Percentiles rank a stretch among this genome's conserved stretches.
These are phyloP conservation scores for Zaprionus camerounensis DNA, from an alignment of 1,140 invertebrate genomes.

Conservation along the genomic window DNA sequence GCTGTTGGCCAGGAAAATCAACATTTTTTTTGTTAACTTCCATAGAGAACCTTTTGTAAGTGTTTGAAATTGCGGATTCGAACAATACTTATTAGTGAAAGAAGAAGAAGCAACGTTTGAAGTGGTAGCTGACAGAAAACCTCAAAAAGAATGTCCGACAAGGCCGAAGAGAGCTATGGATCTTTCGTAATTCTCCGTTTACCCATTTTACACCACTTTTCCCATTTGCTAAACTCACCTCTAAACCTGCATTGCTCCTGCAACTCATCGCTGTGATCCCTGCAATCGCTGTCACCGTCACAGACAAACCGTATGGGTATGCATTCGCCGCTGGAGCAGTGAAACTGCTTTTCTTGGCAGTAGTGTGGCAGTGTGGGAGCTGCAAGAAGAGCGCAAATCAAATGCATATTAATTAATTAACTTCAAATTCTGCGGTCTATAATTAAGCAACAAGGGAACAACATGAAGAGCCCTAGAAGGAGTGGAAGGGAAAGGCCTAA, in stretches of 20 bases:
- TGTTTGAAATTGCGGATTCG: conserved; percentile 21
- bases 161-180: no score
- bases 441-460: conserved; percentile 50
- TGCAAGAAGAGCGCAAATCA: conserved; percentile 63
- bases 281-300: conserved; percentile 91
- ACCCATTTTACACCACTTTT: no score
- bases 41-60: conserved; percentile 16
- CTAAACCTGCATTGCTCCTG: conserved; percentile 84
- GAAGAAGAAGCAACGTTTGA: conserved; percentile 5
- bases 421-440: conserved; percentile 57
- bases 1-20: conserved; percentile 36
- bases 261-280: conserved; percentile 91
- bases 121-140: conserved; percentile 11
- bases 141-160: conserved; percentile 3
- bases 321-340: conserved; percentile 91
- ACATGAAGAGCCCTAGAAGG: neutral
- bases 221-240: conserved; percentile 83
- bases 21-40: conserved; percentile 16
- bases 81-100: conserved; percentile 33
- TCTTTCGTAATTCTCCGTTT: neutral
- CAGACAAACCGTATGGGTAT: conserved; percentile 92
- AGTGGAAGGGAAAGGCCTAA: conserved; percentile 36
- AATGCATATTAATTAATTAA: conserved; percentile 79
- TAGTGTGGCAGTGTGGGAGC: conserved; percentile 55
- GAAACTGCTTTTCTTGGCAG: conserved; percentile 90